These are phyloP conservation scores for Calameuta pallipes DNA, from an alignment of 2,888 invertebrate genomes.

Conservation along the genomic window DNA sequence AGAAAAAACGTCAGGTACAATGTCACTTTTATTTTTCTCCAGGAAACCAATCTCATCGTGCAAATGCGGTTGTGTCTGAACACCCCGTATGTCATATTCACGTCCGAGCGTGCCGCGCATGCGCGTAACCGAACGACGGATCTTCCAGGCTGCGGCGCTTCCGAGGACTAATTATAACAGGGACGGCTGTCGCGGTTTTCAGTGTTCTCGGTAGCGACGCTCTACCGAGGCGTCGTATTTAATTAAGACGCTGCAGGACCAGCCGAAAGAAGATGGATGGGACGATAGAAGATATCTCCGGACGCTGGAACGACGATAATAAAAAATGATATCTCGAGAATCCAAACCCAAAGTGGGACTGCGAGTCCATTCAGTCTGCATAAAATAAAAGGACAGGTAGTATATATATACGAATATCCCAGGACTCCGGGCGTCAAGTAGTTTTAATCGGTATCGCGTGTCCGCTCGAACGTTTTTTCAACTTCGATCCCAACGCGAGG, in stretches of 20 bases:
- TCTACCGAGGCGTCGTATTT: not conserved
- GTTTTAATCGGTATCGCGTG: not conserved
- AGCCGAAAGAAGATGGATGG: not conserved
- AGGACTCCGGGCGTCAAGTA: not conserved
- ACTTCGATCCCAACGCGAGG: not conserved
- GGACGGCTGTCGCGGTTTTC: not conserved
- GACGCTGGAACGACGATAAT: not conserved
- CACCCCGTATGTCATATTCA: not conserved
- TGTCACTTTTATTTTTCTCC: not conserved
- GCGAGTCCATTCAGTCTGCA: no score
- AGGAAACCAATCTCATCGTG: not conserved
- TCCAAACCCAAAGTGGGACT: not conserved
- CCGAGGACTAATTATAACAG: conserved; percentile 6
- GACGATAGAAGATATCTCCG: not conserved
- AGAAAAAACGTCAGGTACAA: not conserved
- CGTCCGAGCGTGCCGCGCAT: not conserved
- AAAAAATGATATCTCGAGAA: not conserved
- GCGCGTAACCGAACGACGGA: no score
- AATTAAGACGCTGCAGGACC: not conserved
- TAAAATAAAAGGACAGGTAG: not conserved
- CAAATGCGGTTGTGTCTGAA: not conserved
- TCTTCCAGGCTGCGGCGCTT: not conserved
- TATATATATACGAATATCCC: not conserved
- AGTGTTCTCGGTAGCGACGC: not conserved
- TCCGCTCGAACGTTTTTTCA: not conserved